Base-by-base conservation (phyloP, 2,797 vertebrate genomes). In the Chlorospingus semifuscus region DNA sequence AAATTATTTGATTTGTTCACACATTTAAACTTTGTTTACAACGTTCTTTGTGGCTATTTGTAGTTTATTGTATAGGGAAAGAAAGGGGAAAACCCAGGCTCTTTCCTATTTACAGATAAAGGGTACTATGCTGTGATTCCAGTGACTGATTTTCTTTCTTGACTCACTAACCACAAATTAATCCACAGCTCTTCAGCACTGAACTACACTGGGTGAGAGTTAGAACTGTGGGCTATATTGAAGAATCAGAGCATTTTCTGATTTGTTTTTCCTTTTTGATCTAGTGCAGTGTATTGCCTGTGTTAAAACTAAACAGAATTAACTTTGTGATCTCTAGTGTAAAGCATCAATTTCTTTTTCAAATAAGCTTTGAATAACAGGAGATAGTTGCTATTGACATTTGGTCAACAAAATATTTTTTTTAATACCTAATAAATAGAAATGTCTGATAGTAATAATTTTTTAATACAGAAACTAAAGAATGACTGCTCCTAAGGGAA, bases 61-160 rank as follows among this genome's bases (percentile, higher is more conserved):
- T 86, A 26, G 65, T 81, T 75, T 55, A 55, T 41, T 84, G 32
- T 50, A 15, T n/a, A 26, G 66, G 23, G 44, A 80, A 74, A 60
- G 41, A 61, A 85, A 91, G 65, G 83, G 23, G 13, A 78, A 93
- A 89, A 4, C 26, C 8, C 24, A 47, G 27, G 23, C 37, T 69
- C 85, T 93, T 93, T 72, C 42, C 69, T 52, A 26, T 75, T 95
- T 92, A 46, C 57, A 66, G 56, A 81, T 89, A 65, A 92, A 80
- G 39, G 26, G 15, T 59, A 36, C 65, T 59, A 41, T 65, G 60
- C 61, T 83, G 82, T 37, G 71, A 95, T 83, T 81, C 49, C 39
- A 68, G 39, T 65, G 87, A 86, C 65, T 85, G 88, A 83, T 94
- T 95, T 92, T 83, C 55, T 89, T 92, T 65, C 84, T 85, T 91